Evolutionary conservation across 2,113 vertebrate genomes (phyloP).

Genomic region (Sporophila hypoxantha): DNA sequence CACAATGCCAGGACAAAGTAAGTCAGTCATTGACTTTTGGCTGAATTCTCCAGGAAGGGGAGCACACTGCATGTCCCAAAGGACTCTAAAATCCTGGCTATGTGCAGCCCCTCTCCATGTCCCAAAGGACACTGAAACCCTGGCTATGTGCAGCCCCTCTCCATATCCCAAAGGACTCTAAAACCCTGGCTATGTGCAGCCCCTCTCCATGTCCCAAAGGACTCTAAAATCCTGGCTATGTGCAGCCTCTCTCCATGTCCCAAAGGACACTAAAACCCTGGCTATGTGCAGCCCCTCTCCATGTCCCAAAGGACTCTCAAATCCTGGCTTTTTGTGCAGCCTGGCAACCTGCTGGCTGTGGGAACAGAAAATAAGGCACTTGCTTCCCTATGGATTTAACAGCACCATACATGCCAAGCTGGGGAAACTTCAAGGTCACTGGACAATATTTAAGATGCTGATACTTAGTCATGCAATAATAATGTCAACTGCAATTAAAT

Average conservation of each 20-base stretch:
- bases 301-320: background rate
- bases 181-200: background rate
- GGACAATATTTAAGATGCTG: background rate
- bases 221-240: background rate
- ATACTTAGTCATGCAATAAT: background rate
- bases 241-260: background rate
- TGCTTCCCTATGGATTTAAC: background rate
- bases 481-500: background rate
- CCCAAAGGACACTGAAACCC: background rate
- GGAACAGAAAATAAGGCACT: background rate
- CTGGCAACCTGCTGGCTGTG: background rate
- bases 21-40: background rate
- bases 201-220: background rate
- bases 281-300: background rate
- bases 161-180: background rate
- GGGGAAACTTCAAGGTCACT: background rate
- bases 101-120: background rate
- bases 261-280: background rate
- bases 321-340: fast-evolving
- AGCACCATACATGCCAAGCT: background rate
- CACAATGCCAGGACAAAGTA: background rate
- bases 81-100: background rate
- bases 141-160: too few species aligned
- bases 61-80: background rate
- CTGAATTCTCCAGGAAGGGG: background rate